Evolutionary conservation across 2,797 vertebrate genomes (phyloP), one percentile per base, ranked within the genome.

Genomic region (Danio choprae): DNA sequence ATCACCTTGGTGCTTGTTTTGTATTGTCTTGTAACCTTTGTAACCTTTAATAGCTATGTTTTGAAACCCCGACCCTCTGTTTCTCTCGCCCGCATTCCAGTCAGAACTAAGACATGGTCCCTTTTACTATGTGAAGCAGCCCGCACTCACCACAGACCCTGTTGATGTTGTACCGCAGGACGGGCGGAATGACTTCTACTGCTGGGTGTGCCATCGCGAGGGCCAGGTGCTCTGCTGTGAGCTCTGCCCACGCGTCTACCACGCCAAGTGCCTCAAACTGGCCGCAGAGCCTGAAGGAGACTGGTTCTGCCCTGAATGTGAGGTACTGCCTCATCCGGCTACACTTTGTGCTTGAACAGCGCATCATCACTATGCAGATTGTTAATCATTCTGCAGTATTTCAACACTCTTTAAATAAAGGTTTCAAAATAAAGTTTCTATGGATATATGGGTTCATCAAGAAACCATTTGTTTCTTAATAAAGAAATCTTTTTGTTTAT

Each of bases 141-240:
- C 94, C 85, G 90, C 93, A 91, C 94, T 94, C 93, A 94, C 94
- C 89, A 92, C 93, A 97, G 98, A 99, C 94, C 97, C 98, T 97
- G 96, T 98, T 96, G 97, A 99, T 97, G 98, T 98, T 96, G 95
- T 97, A 97, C 98, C 97, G 87, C 98, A 99, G 97, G 98, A 99
- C 90, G 97, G 98, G 94, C 97, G 98, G 92, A 99, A 99, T 88
- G 98, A 99, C 94, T 99, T 99, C 96, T 99, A 95, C 95, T 99
- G 98, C 95, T 99, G 98, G 98, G 90, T 99, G 96, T 99, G 98
- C 95, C 98, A 99, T 94, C 98, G 94, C 79, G 94, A 95, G 92
- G 94, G 98, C 90, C 98, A 96, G 95, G 98, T 99, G 95, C 98
- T 99, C 95, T 99, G 98, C 97, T 97, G 96, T 91, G 96, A 97